Conservation (phyloP, 2,113 vertebrate species). For the Stictonetta naevosa region DNA sequence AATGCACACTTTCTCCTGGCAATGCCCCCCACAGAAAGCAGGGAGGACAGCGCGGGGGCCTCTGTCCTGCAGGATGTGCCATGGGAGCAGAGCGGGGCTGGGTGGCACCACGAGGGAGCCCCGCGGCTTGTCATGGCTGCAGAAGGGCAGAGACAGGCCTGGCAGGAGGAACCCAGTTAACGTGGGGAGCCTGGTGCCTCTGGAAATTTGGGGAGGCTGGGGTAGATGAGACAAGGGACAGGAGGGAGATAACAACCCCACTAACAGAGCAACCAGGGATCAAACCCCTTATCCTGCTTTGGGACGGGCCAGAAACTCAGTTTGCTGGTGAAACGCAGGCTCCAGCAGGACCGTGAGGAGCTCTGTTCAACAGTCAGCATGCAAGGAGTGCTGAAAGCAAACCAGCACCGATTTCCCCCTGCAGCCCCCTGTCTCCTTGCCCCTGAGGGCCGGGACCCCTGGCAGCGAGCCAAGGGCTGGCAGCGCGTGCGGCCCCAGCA, state of each 20-base stretch:
- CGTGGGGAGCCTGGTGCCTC: not conserved
- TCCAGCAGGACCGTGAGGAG: not conserved
- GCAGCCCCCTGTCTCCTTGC: not conserved
- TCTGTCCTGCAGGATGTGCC: not conserved
- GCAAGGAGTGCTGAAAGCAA: not conserved
- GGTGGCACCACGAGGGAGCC: not conserved
- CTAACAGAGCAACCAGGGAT: not conserved
- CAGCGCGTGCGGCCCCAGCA: not conserved
- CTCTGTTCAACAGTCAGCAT: not conserved
- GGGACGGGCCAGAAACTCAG: not conserved
- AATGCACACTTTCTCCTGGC: not conserved
- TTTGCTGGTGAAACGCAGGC: not conserved
- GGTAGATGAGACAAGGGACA: not conserved
- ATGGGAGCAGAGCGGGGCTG: not conserved
- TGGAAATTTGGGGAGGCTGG: not conserved
- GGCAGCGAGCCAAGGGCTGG: not conserved
- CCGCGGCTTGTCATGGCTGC: not conserved
- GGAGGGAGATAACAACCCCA: not conserved
- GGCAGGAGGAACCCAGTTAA: not conserved
- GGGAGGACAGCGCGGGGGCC: not conserved
- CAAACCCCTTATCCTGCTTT: not conserved
- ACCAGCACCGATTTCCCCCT: not conserved
- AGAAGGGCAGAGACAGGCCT: not conserved
- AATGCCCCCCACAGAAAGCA: not conserved
- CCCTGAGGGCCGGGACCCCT: not conserved